These are phyloP conservation scores for Himalopsyche phryganea DNA, from an alignment of 1,140 invertebrate genomes.

Conservation along the genomic window DNA sequence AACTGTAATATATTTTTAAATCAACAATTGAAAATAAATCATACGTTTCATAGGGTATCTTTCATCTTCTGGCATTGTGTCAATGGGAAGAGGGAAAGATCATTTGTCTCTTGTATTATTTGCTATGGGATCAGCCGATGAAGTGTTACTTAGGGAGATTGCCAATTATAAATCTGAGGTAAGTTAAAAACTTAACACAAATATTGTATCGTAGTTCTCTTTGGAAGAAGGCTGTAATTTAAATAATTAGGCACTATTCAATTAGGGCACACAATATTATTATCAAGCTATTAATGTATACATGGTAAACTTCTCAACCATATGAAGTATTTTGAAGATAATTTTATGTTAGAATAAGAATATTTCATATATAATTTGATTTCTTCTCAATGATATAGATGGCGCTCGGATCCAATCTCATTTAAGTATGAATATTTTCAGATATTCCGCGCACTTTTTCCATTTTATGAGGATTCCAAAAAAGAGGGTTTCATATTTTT, in stretches of 20 bases:
- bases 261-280: background rate
- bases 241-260: background rate
- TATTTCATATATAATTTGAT: no score
- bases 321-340: no score
- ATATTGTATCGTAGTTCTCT: conserved; percentile 5
- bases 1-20: conserved; percentile 1
- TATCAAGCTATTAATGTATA: background rate
- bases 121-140: conserved; percentile 64
- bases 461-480: conserved; percentile 56
- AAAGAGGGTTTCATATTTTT: conserved; percentile 68
- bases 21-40: no score
- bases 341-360: no score
- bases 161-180: conserved; percentile 64
- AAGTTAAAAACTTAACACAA: conserved; percentile 35
- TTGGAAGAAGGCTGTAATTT: background rate
- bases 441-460: conserved; percentile 64
- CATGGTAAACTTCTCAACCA: background rate
- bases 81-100: conserved; percentile 45
- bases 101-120: conserved; percentile 59
- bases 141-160: conserved; percentile 59
- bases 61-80: conserved; percentile 60
- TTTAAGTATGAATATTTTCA: no score
- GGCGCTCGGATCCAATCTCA: no score
- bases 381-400: no score
- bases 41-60: no score